These are phyloP conservation scores for Cyphomyrus plagiostoma DNA, from an alignment of 2,113 vertebrate species.

Conservation along the genomic window DNA sequence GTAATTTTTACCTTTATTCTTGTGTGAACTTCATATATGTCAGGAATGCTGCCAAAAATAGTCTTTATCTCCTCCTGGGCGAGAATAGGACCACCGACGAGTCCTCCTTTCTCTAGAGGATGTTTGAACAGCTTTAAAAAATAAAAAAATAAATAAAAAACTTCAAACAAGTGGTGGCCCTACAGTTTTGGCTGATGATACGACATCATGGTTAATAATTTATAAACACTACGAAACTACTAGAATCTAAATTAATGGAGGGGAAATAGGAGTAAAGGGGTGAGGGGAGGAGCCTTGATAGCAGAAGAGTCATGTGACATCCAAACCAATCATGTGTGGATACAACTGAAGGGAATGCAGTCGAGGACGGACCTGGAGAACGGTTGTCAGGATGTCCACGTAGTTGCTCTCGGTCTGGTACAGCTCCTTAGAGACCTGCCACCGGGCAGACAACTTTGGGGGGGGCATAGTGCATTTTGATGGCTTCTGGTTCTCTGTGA, in stretches of 20 bases:
- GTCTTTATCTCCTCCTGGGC: constrained; percentile 95
- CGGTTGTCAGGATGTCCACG: constrained; percentile 87
- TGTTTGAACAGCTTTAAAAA: constrained; percentile 79
- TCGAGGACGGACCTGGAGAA: constrained; percentile 73
- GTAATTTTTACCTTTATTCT: constrained; percentile 77
- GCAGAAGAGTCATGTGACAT: background rate
- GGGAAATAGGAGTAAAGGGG: background rate
- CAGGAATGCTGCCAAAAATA: constrained; percentile 96
- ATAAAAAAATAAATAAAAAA: background rate
- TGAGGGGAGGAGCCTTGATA: background rate
- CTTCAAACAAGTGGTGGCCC: background rate
- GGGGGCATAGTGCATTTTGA: constrained; percentile 74
- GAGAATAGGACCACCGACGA: constrained; percentile 90
- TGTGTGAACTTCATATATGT: constrained; percentile 91
- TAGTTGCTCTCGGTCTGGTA: constrained; percentile 99
- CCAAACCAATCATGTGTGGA: background rate
- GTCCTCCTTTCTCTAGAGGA: constrained; percentile 87
- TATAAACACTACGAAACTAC: background rate
- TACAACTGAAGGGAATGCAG: background rate
- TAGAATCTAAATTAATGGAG: background rate
- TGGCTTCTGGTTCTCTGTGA: constrained; percentile 65
- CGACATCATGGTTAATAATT: background rate
- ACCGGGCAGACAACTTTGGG: constrained; percentile 86
- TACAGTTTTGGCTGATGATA: background rate
- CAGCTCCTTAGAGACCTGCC: constrained; percentile 96